Conservation (phyloP, 2,888 invertebrate genomes). For the Trissolcus japonicus region DNA sequence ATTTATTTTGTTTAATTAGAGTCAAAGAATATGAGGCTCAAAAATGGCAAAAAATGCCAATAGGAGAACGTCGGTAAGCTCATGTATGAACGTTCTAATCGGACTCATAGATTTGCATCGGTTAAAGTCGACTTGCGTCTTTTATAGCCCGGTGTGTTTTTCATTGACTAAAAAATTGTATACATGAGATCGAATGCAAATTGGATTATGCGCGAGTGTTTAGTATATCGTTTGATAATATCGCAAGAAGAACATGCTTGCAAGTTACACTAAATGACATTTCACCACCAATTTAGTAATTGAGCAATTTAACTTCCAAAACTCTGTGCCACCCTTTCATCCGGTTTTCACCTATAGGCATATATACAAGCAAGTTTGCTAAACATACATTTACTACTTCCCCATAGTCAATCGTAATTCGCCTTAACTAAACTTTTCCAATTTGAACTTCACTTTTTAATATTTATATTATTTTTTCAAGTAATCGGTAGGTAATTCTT, state of each 20-base stretch:
- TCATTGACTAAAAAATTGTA: constrained; percentile 18
- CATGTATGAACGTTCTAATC: constrained; percentile 16
- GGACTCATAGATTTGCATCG: constrained; percentile 38
- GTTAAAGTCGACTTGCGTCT: constrained; percentile 25
- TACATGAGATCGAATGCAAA: constrained; percentile 24
- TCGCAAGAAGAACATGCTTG: constrained; percentile 2
- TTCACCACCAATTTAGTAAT: constrained; percentile 7
- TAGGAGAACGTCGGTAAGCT: constrained; percentile 7
- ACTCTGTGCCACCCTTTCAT: background rate
- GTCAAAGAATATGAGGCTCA: too few species aligned
- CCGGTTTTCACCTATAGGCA: background rate
- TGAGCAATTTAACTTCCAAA: constrained; percentile 1
- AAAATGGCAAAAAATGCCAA: background rate
- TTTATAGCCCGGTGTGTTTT: constrained; percentile 2
- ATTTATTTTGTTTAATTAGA: too few species aligned
- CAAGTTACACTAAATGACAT: constrained; percentile 8
- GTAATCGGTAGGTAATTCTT: too few species aligned
- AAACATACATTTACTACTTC: too few species aligned
- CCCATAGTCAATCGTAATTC: background rate
- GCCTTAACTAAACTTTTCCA: background rate
- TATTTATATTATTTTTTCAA: background rate
- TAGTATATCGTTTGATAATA: constrained; percentile 21
- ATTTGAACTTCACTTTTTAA: background rate
- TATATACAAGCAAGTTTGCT: background rate
- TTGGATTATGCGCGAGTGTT: constrained; percentile 17